Conservation (phyloP, 1,140 invertebrate genomes). For the Drosophila melanogaster region DNA sequence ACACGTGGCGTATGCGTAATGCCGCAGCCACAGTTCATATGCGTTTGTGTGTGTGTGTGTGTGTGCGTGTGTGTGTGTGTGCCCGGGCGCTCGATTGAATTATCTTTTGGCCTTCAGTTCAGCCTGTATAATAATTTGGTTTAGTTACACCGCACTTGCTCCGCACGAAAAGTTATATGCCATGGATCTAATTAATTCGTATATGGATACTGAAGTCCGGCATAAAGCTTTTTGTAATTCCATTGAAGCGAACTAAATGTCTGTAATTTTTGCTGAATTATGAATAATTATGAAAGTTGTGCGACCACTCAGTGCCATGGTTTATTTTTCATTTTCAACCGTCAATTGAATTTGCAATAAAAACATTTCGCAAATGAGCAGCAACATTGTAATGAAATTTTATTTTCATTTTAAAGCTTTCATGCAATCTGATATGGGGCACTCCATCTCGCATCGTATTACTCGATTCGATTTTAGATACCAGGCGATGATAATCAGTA, state of each 20-base stretch:
- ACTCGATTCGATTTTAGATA: too few species aligned
- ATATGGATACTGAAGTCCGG: slow-evolving; percentile 3
- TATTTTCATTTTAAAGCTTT: neutral
- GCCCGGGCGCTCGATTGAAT: slow-evolving; percentile 14
- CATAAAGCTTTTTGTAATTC: slow-evolving; percentile 23
- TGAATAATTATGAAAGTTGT: slow-evolving; percentile 34
- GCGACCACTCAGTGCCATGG: neutral
- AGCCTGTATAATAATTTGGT: slow-evolving; percentile 8
- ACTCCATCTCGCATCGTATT: too few species aligned
- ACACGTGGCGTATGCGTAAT: slow-evolving; percentile 35
- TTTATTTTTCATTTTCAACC: slow-evolving; percentile 2
- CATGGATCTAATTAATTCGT: neutral
- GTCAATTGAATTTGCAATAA: neutral
- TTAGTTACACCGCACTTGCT: neutral
- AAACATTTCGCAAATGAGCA: neutral
- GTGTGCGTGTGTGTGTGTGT: neutral
- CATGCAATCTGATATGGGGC: neutral
- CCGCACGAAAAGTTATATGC: slow-evolving; percentile 4
- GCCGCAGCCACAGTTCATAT: slow-evolving; percentile 3
- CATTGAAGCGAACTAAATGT: neutral
- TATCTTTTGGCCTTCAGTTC: slow-evolving; percentile 14
- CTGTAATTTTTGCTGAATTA: slow-evolving; percentile 26
- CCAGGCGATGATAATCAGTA: too few species aligned
- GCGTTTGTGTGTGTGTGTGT: neutral
- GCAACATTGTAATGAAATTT: slow-evolving; percentile 5